Base-by-base conservation (phyloP, 1,140 invertebrate species). In the Sarcophaga peregrina region DNA sequence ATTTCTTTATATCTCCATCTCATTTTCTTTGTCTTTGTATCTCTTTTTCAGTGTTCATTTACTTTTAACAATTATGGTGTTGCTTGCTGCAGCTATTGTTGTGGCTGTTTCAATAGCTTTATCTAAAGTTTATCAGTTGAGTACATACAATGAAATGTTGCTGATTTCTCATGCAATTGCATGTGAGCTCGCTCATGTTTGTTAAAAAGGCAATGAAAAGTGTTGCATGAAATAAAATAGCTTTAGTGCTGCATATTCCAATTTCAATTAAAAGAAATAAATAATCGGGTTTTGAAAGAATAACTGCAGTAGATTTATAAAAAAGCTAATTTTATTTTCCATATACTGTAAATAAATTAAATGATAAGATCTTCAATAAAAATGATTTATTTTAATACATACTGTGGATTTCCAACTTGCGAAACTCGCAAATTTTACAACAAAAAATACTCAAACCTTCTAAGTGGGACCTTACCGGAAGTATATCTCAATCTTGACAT, bases 161-260 rank as follows among this genome's bases (percentile, higher is more conserved):
- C 0, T 68, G 62, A 17, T 68, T 68, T 68, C 62, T 68, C 62
- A 68, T 68, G 62, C 62, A 68, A 68, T 68, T 68, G 62, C 62
- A 68, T 68, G 62, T 68, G 7, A 20, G 54, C n/a, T 58, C n/a
- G 62, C 15, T 15, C 13, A 62, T 62, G 58, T 62, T 17, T 62
- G 13, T n/a, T 62, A 15, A 25, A 68, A 68, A 68, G 62, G n/a
- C 17, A 68, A 25, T 58, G 54, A 58, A 58, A 13, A 58, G n/a
- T 58, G n/a, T 13, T 58, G n/a, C 54, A 58, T 37, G n/a, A n/a
- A 58, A 58, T 58, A 13, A 58, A 58, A 58, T 58, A n/a, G 54
- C 25, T n/a, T 20, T 25, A 68, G 62, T 68, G 17, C 17, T 68
- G 6, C 20, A 20, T 68, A 68, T 58, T 58, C 7, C 7, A 37